phyloP scores from a whole-genome alignment of 2,888 invertebrate genomes.

The Rhopalosiphum nymphaeae region DNA sequence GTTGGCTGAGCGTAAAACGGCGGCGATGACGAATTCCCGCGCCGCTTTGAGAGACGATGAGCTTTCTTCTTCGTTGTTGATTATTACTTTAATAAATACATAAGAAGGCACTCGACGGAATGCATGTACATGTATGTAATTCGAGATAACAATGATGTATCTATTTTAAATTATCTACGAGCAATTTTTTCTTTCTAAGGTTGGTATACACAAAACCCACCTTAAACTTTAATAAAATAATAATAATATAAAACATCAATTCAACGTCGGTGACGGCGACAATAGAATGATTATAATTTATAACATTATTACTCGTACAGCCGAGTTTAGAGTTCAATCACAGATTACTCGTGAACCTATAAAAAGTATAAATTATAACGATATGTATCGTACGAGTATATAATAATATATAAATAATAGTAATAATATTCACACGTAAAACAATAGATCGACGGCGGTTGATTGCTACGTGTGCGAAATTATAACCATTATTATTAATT shows the following conservation, averaged over 20 bases:
- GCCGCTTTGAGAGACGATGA: neutral
- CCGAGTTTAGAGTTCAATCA: neutral
- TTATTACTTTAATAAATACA: neutral
- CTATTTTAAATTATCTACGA: neutral
- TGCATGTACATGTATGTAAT: neutral
- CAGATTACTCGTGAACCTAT: neutral
- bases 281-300: neutral
- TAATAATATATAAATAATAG: neutral
- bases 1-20: neutral
- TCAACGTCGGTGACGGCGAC: neutral
- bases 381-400: neutral
- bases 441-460: neutral
- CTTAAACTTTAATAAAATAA: neutral
- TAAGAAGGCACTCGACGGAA: neutral
- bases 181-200: neutral
- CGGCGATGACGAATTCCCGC: neutral
- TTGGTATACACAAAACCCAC: neutral
- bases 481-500: neutral
- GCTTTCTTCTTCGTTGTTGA: neutral
- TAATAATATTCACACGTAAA: neutral
- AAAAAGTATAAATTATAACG: neutral
- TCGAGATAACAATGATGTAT: neutral
- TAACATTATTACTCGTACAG: neutral
- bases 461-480: neutral
- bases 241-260: neutral